A percentile compares a stretch with the other conserved stretches of the same genome.
phyloP scores from a whole-genome alignment of 2,888 invertebrate species.

The Phengaris arion region DNA sequence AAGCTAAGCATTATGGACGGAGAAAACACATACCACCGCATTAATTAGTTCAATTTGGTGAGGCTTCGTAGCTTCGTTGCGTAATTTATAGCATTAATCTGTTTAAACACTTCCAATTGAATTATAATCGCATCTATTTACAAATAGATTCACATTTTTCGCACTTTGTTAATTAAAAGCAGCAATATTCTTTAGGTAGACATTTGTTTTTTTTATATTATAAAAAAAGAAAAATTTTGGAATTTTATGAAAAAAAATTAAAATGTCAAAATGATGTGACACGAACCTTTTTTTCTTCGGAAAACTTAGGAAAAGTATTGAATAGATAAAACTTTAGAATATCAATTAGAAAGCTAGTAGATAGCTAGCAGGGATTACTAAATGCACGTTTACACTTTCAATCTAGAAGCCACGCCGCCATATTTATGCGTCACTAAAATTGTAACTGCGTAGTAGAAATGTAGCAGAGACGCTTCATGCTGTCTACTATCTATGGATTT shows the following conservation, averaged over 20 bases:
- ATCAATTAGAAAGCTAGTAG: not conserved
- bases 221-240: conserved; percentile 56
- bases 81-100: conserved; percentile 23
- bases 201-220: conserved; percentile 70
- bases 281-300: conserved; percentile 20
- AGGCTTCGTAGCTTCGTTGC: not conserved
- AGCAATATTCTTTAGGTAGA: conserved; percentile 52
- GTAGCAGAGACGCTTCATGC: not conserved
- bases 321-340: not conserved
- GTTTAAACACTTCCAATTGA: not conserved
- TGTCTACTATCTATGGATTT: not conserved
- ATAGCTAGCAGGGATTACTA: not conserved
- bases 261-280: conserved; percentile 50
- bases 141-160: conserved; percentile 1
- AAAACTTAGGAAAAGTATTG: not conserved
- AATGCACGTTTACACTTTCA: not conserved
- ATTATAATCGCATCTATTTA: not conserved
- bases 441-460: not conserved
- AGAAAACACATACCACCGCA: conserved; percentile 30
- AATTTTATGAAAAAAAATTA: conserved; percentile 45
- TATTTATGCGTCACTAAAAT: conserved; percentile 2
- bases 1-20: conserved; percentile 45
- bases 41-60: conserved; percentile 32
- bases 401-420: not conserved
- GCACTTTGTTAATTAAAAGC: conserved; percentile 4